phyloP scores from a whole-genome alignment of 2,113 vertebrate genomes.

The Glaucomys volans region DNA sequence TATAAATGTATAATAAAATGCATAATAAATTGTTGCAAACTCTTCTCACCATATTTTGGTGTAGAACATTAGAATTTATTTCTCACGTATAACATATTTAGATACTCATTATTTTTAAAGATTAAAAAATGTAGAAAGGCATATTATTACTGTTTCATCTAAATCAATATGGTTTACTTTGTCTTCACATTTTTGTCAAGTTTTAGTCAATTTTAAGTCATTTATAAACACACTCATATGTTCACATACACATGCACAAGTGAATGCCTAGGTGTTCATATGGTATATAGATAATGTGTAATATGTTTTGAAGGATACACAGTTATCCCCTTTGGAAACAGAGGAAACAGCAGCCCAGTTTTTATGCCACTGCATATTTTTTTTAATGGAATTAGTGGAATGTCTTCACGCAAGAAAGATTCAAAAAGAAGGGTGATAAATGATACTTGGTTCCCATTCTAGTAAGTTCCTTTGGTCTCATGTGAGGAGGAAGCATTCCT shows the following conservation, averaged over 20 bases:
- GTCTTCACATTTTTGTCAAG: not conserved
- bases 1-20: not conserved
- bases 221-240: not conserved
- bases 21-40: not conserved
- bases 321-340: not conserved
- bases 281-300: not conserved
- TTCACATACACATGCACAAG: not conserved
- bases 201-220: not conserved
- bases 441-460: not conserved
- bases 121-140: not conserved
- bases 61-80: not conserved
- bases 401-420: conserved; percentile 18
- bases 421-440: not conserved
- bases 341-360: not conserved
- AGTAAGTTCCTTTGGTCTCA: conserved; percentile 8
- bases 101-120: not conserved
- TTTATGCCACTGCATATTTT: not conserved
- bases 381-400: not conserved
- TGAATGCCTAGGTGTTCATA: not conserved
- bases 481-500: not conserved
- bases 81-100: not conserved
- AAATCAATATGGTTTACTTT: not conserved
- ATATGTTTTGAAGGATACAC: not conserved
- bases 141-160: not conserved
- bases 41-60: not conserved